Evolutionary conservation across 1,140 invertebrate species (phyloP), one percentile per base, ranked within the genome.

Genomic region (Leucophenga varia): DNA sequence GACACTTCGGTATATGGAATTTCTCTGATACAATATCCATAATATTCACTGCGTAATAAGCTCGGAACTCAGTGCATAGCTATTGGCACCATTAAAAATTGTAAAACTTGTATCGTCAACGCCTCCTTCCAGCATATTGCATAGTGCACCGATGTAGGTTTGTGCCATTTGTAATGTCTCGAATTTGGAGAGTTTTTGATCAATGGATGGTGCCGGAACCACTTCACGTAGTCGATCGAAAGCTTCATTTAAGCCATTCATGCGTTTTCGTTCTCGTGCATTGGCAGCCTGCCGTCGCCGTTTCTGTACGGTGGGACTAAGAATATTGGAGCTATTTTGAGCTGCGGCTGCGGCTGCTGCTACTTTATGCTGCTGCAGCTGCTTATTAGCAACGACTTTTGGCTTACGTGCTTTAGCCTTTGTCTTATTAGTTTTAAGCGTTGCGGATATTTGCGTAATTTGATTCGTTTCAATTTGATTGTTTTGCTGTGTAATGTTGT

Each of bases 101-200:
- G 59, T 58, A 21, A 59, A 68, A 18, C 47, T 43, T 1, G 54
- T 39, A 1, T 61, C 30, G 43, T 67, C 63, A 21, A 68, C 54
- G 8, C 49, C 59, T 18, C 56, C 68, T 13, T 61, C 50, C 35
- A 80, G 52, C n/a, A 88, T 73, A 50, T 89, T 86, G 55, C 83
- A 80, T 8, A 91, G 72, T 0, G 88, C 87, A 0, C 81, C 73
- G 36, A 93, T 93, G 64, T 93, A 93, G 10, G 84, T 89, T 61
- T 92, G 90, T 0, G 90, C 90, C 89, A 93, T 91, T 79, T 92
- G 89, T 9, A 93, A 75, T 0, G 90, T 92, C 71, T 93, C 90
- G 65, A 88, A 92, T 74, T 93, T 93, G 55, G 88, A 91, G 3
- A 93, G 76, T 65, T 90, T 89, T 52, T 88, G 83, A 57, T 92